phyloP scores from a whole-genome alignment of 2,113 vertebrate genomes.

The Chaetura pelagica region DNA sequence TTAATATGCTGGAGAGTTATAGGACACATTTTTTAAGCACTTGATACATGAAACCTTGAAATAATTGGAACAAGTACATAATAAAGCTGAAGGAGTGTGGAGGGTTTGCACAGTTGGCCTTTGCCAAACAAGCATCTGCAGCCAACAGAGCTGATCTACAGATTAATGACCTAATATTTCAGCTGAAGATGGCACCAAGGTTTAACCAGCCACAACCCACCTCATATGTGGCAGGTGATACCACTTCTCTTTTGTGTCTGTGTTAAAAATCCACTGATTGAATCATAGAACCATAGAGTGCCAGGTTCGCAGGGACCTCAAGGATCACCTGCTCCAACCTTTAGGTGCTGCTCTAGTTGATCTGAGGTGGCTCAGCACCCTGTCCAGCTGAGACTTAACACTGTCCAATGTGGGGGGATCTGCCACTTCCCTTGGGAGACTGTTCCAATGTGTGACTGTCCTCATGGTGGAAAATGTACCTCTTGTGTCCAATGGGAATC shows the following conservation, averaged over 20 bases:
- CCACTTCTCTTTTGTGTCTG: neutral
- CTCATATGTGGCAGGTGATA: rapidly evolving
- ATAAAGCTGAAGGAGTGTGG: neutral
- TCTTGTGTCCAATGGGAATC: too few species aligned
- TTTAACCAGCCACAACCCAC: neutral
- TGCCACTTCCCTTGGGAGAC: too few species aligned
- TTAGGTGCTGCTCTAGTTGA: too few species aligned
- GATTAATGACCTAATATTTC: neutral
- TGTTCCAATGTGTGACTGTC: too few species aligned
- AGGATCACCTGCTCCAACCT: too few species aligned
- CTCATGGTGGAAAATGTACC: too few species aligned
- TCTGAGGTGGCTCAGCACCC: too few species aligned
- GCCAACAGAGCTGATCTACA: neutral
- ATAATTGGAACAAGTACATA: neutral
- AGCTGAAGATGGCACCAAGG: neutral
- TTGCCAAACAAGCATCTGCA: neutral
- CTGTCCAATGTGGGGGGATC: too few species aligned
- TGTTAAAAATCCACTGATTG: neutral
- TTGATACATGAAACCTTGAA: neutral
- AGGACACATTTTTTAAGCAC: neutral
- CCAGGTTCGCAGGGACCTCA: too few species aligned
- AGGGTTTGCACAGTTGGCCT: neutral
- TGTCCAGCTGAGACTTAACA: too few species aligned
- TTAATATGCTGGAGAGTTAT: neutral
- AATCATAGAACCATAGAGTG: too few species aligned